Evolutionary conservation across 1,140 invertebrate species (phyloP).

Genomic region (Solenopsis invicta): DNA sequence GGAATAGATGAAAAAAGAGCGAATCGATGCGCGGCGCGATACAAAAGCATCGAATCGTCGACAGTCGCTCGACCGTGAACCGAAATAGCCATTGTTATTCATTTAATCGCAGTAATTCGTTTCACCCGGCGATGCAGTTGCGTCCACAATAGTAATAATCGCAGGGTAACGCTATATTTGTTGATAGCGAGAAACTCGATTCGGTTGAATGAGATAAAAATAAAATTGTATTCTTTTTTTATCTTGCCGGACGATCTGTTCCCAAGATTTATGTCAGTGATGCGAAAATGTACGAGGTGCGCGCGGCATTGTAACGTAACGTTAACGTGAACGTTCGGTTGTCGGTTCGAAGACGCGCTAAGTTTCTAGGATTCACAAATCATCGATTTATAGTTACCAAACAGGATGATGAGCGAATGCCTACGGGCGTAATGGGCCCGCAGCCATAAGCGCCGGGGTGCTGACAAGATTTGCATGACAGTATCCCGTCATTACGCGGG

Average conservation of each 20-base stretch:
- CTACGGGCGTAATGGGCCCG: conserved; percentile 76
- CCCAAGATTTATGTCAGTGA: background rate
- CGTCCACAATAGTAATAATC: conserved; percentile 50
- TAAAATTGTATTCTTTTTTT: background rate
- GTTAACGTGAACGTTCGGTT: background rate
- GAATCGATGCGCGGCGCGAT: conserved; percentile 39
- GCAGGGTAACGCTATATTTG: background rate
- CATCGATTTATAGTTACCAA: conserved; percentile 78
- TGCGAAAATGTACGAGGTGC: background rate
- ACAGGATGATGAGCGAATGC: conserved; percentile 77
- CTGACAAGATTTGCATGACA: conserved; percentile 81
- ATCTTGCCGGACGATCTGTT: background rate
- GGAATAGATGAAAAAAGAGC: conserved; percentile 58
- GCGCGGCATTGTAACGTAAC: background rate
- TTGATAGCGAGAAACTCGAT: background rate
- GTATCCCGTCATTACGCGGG: conserved; percentile 79
- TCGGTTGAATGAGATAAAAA: background rate
- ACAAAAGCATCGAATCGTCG: conserved; percentile 63
- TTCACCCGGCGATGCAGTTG: conserved; percentile 25
- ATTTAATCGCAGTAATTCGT: conserved; percentile 49
- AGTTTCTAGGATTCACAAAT: conserved; percentile 76
- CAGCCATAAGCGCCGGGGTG: conserved; percentile 77
- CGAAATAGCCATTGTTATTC: conserved; percentile 60
- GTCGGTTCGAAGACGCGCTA: conserved; percentile 58
- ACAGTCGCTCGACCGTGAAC: conserved; percentile 56